Percentiles rank a stretch among this genome's conserved stretches.
These are phyloP conservation scores for Dryocosmus kuriphilus DNA, from an alignment of 2,888 invertebrate genomes.

Conservation along the genomic window DNA sequence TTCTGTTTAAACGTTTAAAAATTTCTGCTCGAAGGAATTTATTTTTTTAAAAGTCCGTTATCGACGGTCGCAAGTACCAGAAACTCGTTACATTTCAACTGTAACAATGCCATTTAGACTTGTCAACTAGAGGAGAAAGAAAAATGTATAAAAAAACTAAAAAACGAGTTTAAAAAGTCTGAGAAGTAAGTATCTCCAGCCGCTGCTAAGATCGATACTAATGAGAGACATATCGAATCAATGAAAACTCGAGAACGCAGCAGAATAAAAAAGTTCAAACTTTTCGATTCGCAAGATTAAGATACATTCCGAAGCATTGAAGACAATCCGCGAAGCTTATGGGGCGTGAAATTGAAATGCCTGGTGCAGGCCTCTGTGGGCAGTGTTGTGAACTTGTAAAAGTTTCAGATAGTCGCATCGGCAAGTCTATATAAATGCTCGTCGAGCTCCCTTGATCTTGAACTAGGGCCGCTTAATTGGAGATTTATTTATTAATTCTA, in stretches of 20 bases:
- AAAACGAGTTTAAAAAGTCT: neutral
- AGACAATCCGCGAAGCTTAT: neutral
- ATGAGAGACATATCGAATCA: constrained; percentile 2
- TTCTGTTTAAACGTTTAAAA: constrained; percentile 23
- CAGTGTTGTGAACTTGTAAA: constrained; percentile 28
- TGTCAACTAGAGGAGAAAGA: neutral
- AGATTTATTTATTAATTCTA: neutral
- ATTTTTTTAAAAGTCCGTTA: constrained; percentile 2
- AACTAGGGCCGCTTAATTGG: neutral
- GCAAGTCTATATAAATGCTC: constrained; percentile 13
- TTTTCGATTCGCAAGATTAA: constrained; percentile 29
- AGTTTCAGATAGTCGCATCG: constrained; percentile 23
- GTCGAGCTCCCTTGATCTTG: neutral
- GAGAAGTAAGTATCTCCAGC: neutral
- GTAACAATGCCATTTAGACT: neutral
- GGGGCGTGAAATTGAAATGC: constrained; percentile 20
- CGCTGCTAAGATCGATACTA: neutral
- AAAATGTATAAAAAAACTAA: constrained; percentile 16
- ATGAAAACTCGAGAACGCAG: neutral
- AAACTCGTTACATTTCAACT: neutral
- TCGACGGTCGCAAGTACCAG: constrained; percentile 22
- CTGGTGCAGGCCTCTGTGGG: constrained; percentile 33
- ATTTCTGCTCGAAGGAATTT: constrained; percentile 27
- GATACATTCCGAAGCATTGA: neutral
- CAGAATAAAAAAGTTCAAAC: neutral